Evolutionary conservation across 2,113 vertebrate species (phyloP).

Genomic region (Clarias macrocephalus): DNA sequence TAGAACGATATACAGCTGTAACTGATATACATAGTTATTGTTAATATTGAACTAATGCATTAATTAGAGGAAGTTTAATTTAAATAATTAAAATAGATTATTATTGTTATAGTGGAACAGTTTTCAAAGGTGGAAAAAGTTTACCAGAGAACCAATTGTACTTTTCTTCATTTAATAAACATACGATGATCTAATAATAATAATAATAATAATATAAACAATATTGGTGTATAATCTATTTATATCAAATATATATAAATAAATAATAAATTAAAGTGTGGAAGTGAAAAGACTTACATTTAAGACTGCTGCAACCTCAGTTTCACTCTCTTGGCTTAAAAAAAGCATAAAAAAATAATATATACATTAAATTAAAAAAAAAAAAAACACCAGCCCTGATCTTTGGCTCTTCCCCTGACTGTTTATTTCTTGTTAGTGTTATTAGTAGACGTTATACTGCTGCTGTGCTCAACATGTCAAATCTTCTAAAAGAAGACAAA

Average conservation of each 20-base stretch:
- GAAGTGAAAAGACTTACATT: slow-evolving; percentile 47
- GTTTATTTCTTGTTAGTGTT: background rate
- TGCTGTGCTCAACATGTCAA: background rate
- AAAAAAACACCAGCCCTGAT: background rate
- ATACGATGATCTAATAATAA: background rate
- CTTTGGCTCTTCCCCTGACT: background rate
- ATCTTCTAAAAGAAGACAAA: background rate
- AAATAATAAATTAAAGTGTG: background rate
- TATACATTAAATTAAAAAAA: background rate
- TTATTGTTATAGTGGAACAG: no score
- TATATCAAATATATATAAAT: background rate
- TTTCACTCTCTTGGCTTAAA: slow-evolving; percentile 33
- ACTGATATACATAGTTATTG: background rate
- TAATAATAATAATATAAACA: background rate
- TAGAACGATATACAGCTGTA: background rate
- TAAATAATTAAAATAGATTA: background rate
- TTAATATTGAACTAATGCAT: background rate
- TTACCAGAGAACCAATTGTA: no score
- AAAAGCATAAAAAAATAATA: background rate
- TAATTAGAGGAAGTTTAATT: background rate
- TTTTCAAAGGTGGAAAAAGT: background rate
- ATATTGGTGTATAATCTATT: background rate
- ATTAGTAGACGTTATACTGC: background rate
- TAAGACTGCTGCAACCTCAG: slow-evolving; percentile 11
- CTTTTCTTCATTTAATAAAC: background rate